A percentile compares a stretch with the other conserved stretches of the same genome.
These are phyloP conservation scores for Equus quagga DNA, from an alignment of 2,113 vertebrate genomes.

Conservation along the genomic window DNA sequence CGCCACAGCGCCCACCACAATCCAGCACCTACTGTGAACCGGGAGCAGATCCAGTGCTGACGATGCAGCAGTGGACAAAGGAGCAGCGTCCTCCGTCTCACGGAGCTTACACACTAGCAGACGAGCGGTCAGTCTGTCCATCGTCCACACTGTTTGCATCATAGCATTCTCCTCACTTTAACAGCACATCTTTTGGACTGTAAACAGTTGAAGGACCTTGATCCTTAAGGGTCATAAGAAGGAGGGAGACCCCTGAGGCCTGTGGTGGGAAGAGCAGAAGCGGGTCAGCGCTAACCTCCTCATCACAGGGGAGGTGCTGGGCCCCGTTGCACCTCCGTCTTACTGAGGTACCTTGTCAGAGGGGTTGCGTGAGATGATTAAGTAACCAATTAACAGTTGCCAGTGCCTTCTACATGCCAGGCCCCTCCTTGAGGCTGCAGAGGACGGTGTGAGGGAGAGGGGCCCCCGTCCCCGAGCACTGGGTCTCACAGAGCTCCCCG, in stretches of 20 bases:
- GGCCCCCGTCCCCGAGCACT: background rate
- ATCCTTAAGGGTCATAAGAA: background rate
- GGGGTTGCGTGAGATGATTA: background rate
- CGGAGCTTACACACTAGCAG: background rate
- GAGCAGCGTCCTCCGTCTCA: background rate
- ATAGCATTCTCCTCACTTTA: background rate
- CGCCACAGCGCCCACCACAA: rapidly evolving
- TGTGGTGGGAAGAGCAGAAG: background rate
- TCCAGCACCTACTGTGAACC: background rate
- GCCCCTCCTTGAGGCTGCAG: background rate
- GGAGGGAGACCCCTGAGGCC: background rate
- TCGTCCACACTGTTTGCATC: background rate
- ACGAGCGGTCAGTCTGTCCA: background rate
- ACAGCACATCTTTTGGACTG: background rate
- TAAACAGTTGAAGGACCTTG: background rate
- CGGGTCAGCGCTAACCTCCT: background rate
- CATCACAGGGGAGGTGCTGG: background rate
- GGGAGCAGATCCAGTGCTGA: background rate
- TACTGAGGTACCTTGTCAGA: background rate
- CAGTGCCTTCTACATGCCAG: background rate
- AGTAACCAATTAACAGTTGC: background rate
- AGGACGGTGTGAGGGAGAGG: background rate
- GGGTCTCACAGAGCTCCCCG: background rate
- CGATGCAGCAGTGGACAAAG: background rate
- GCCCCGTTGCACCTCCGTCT: background rate